Conservation (phyloP, 2,888 invertebrate species). For the Sthenelais limicola region DNA sequence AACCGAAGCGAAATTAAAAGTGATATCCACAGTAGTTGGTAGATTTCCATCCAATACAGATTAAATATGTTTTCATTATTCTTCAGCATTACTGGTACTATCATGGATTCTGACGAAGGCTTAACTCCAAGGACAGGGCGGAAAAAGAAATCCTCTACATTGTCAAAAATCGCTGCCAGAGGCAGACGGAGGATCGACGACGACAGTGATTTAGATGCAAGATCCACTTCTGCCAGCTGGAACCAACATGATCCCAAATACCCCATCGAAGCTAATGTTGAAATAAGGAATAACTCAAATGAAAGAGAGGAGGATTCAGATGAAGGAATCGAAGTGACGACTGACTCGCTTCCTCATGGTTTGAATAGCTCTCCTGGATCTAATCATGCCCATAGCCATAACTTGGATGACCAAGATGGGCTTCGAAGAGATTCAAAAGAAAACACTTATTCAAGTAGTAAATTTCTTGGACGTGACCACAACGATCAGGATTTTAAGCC, state of each 20-base stretch:
- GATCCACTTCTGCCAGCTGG: neutral
- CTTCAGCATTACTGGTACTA: neutral
- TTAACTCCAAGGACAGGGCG: constrained; percentile 34
- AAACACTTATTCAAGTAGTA: no score
- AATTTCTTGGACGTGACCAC: no score
- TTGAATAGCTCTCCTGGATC: no score
- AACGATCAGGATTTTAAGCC: no score
- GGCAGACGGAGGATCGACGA: neutral
- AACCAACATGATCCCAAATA: neutral
- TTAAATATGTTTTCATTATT: no score
- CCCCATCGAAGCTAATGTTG: constrained; percentile 42
- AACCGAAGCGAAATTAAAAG: no score
- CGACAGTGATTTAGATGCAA: neutral
- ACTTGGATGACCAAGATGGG: no score
- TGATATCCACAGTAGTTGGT: no score
- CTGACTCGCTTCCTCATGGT: neutral
- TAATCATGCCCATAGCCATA: no score
- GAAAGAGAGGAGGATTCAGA: constrained; percentile 38
- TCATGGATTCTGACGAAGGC: constrained; percentile 17
- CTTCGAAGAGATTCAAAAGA: no score
- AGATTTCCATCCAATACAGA: no score
- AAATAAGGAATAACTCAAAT: constrained; percentile 12
- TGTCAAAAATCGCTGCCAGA: constrained; percentile 39
- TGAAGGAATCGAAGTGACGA: constrained; percentile 33
- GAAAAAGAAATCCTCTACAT: constrained; percentile 42